Percentiles rank a stretch among this genome's conserved stretches.
Evolutionary conservation across 2,113 vertebrate species (phyloP).

Genomic region (Mastomys coucha): DNA sequence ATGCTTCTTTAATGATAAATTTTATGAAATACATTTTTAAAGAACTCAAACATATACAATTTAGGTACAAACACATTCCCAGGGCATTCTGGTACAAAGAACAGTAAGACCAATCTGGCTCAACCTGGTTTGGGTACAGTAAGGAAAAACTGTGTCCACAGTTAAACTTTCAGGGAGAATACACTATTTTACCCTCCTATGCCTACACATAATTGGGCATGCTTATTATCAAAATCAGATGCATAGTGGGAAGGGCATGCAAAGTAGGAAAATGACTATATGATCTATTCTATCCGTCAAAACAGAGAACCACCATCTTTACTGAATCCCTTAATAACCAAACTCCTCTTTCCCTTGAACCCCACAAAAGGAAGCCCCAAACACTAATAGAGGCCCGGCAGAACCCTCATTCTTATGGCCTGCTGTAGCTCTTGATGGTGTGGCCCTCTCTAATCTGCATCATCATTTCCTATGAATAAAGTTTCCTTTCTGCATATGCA

Average conservation of each 20-base stretch:
- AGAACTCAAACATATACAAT: not conserved
- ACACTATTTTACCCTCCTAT: not conserved
- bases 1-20: not conserved
- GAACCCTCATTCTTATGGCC: not conserved
- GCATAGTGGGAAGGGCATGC: not conserved
- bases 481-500: not conserved
- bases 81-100: not conserved
- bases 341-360: not conserved
- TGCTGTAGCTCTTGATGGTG: not conserved
- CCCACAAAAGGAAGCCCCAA: not conserved
- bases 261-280: not conserved
- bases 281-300: not conserved
- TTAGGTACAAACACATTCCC: not conserved
- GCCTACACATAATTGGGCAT: not conserved
- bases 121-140: not conserved
- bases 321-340: not conserved
- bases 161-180: not conserved
- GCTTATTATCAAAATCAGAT: not conserved
- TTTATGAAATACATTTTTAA: not conserved
- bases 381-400: not conserved
- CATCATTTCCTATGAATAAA: not conserved
- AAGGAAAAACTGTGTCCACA: not conserved
- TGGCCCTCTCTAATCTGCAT: too few relatives aligned
- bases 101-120: not conserved
- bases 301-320: not conserved